Conservation (phyloP, 2,888 invertebrate genomes). For the Eupithecia tripunctaria region DNA sequence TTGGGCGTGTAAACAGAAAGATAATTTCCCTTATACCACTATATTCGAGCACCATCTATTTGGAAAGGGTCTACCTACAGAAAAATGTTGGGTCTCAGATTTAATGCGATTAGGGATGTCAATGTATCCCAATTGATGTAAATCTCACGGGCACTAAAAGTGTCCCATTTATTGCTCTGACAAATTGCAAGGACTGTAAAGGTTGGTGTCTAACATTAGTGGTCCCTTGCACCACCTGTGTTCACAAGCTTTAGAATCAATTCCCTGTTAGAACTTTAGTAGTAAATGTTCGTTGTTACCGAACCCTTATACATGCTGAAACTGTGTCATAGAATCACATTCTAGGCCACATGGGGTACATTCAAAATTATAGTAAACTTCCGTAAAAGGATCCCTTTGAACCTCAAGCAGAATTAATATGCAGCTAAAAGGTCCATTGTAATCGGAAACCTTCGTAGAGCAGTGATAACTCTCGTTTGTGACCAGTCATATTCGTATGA, state of each 20-base stretch:
- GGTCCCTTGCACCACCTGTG: conserved; percentile 32
- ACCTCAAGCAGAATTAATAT: conserved; percentile 51
- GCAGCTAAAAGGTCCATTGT: conserved; percentile 57
- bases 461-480: conserved; percentile 59
- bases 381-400: conserved; percentile 45
- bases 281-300: conserved; percentile 21
- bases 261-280: conserved; percentile 17
- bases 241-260: conserved; percentile 22
- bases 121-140: conserved; percentile 53
- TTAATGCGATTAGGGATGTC: conserved; percentile 63
- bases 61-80: conserved; percentile 40
- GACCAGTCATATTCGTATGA: conserved; percentile 61
- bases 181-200: conserved; percentile 35
- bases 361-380: conserved; percentile 23
- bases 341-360: conserved; percentile 3
- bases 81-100: conserved; percentile 60
- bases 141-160: conserved; percentile 61
- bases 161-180: conserved; percentile 58
- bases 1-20: conserved; percentile 42
- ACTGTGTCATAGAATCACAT: conserved; percentile 15
- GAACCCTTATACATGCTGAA: conserved; percentile 25
- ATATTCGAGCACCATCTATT: conserved; percentile 57
- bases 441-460: conserved; percentile 49
- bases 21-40: conserved; percentile 48
- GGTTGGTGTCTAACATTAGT: conserved; percentile 18